Evolutionary conservation across 2,888 invertebrate species (phyloP), one percentile per base, ranked within the genome.

Genomic region (Diarsia rubi): DNA sequence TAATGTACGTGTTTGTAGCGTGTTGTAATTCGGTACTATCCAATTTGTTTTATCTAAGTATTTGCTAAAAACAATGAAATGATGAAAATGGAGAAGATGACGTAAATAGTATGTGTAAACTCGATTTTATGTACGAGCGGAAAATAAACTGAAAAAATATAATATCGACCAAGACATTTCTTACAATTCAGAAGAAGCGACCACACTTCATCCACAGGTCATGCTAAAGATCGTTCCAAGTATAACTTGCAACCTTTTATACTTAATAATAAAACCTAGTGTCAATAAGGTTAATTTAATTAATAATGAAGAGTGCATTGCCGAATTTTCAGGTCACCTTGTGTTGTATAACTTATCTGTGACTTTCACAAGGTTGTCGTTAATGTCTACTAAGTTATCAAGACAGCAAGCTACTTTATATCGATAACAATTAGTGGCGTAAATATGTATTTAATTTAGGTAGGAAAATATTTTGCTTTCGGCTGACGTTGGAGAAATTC

Each of bases 281-380:
- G 72, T 72, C 78, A 69, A 59, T 68, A 37, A 88, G 83, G 86
- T 86, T 79, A 86, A 79, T 75, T 80, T 79, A 78, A 82, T 81
- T 71, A 75, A 78, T 66, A 67, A 69, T 68, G 52, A 78, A 68
- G 66, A 81, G 78, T 80, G 63, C 75, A 87, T 81, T 86, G 87
- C 88, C 86, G 83, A 90, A 89, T 86, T 90, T 79, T 86, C 69
- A n/a, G 85, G 88, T 91, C 90, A 91, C 92, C 90, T 90, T 91
- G 88, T 88, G 80, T 86, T 81, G 83, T 79, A 78, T 85, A 85
- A 86, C 78, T 74, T 83, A 85, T 87, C 84, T 88, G 77, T 88
- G 90, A 88, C 89, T 86, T 89, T 88, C 83, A 67, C 88, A 91
- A 92, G 90, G 89, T 91, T 89, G 54, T 67, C 45, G 16, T 47